Percentiles rank a stretch among this genome's conserved stretches.
These are phyloP conservation scores for Drosophila nr. perissopoda DNA, from an alignment of 2,888 invertebrate genomes.

Conservation along the genomic window DNA sequence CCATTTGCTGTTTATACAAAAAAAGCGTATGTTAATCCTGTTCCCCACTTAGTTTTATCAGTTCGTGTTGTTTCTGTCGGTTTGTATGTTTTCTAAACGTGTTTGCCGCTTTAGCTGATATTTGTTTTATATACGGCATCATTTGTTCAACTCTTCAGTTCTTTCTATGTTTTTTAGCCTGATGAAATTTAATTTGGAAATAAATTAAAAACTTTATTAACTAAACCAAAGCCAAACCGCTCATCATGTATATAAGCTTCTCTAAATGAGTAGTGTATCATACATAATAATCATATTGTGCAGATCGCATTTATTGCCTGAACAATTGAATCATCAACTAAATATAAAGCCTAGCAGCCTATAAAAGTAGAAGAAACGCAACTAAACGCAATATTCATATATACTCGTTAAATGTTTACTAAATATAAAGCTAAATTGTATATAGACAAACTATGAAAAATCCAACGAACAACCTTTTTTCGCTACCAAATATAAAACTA, in stretches of 20 bases:
- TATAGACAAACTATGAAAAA: slow-evolving; percentile 70
- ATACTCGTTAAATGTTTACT: slow-evolving; percentile 50
- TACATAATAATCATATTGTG: slow-evolving; percentile 47
- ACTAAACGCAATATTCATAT: slow-evolving; percentile 42
- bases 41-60: slow-evolving; percentile 49
- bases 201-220: slow-evolving; percentile 21
- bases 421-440: slow-evolving; percentile 65
- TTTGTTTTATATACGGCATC: slow-evolving; percentile 42
- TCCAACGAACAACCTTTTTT: slow-evolving; percentile 78
- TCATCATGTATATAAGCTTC: slow-evolving; percentile 77
- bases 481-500: slow-evolving; percentile 64
- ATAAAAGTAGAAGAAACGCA: slow-evolving; percentile 51
- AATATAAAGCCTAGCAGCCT: slow-evolving; percentile 63
- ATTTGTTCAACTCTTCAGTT: slow-evolving; percentile 40
- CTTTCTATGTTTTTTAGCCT: slow-evolving; percentile 39
- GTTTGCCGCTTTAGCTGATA: slow-evolving; percentile 61
- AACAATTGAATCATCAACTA: slow-evolving; percentile 44
- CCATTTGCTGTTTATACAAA: slow-evolving; percentile 66
- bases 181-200: slow-evolving; percentile 19
- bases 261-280: slow-evolving; percentile 66
- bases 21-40: slow-evolving; percentile 48
- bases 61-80: slow-evolving; percentile 72
- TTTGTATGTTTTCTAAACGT: slow-evolving; percentile 72
- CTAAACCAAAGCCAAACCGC: slow-evolving; percentile 50
- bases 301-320: slow-evolving; percentile 49